Base-by-base conservation (phyloP, 2,113 vertebrate species). In the Herpetotheres cachinnans region DNA sequence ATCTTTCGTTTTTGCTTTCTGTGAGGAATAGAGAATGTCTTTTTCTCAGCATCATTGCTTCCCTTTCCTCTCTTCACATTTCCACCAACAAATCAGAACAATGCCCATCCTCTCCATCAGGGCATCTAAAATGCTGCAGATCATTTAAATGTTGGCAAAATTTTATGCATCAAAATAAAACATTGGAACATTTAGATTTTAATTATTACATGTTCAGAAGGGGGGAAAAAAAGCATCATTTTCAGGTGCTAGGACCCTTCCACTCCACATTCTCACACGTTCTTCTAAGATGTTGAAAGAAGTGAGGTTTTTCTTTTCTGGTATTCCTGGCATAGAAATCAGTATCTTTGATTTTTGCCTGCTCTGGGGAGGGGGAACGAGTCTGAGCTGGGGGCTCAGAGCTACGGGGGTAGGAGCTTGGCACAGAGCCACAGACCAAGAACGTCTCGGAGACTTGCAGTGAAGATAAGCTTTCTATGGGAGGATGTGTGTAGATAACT, bases 181-280 rank as follows among this genome's bases (percentile, higher is more conserved):
- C 21, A 52, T 1, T 47, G 50, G 14, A 83, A 49, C 9, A 42
- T 32, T 56, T 46, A 61, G 4, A 8, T 71, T 55, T 46, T 27
- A 65, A 77, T 56, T 82, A 72, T 63, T 71, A 22, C 4, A 26
- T 9, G 6, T n/a, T 38, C 3, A 9, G 46, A 70, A 2, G 5
- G 24, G 22, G 12, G 10, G 0, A 1, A 8, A 5, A 13, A 59
- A 63, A 4, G 16, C 40, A 38, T 13, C 1, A 24, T 58, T 85
- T 70, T 49, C 24, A 32, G 34, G 6, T 52, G 61, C 25, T 69
- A 59, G 47, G 55, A 71, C 12, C 21, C 29, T 79, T 84, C 19
- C 69, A 56, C 15, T 65, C 27, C 25, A 32, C 5, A 27, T 18
- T 71, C 26, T 52, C 86, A 47, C 7, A 13, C 4, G 16, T 22